Conservation (phyloP, 2,888 invertebrate genomes). For the Melanophora roralis region DNA sequence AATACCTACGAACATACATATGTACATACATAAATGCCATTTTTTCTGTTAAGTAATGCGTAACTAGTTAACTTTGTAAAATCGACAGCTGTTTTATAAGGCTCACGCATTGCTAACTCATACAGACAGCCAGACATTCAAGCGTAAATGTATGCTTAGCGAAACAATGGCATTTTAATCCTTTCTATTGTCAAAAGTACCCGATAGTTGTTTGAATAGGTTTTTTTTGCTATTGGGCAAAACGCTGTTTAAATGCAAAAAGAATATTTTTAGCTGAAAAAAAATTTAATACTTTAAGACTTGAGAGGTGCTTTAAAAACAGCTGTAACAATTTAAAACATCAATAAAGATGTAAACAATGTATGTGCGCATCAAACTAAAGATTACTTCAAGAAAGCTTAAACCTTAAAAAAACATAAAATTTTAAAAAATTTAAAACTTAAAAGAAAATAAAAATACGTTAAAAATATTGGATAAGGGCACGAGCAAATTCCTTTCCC, state of each 20-base stretch:
- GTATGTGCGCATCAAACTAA: no score
- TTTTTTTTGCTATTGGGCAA: constrained; percentile 5
- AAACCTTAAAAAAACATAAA: not conserved
- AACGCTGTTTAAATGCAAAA: not conserved
- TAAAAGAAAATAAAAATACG: no score
- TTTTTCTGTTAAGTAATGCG: not conserved
- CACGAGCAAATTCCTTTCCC: no score
- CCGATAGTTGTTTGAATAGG: not conserved
- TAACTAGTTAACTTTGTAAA: not conserved
- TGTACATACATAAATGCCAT: no score
- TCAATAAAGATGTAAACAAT: no score
- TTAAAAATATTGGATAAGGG: no score
- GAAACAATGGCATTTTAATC: constrained; percentile 39
- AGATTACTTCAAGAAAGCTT: no score
- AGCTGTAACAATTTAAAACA: no score
- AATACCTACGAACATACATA: not conserved
- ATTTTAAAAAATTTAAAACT: not conserved
- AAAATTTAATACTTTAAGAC: not conserved
- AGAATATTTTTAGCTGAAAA: not conserved
- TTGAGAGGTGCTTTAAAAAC: not conserved
- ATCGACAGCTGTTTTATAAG: constrained; percentile 34
- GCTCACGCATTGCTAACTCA: not conserved
- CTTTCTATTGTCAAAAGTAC: constrained; percentile 22
- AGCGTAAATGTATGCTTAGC: no score
- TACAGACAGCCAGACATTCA: no score